These are phyloP conservation scores for Lasioglossum oenotherae DNA, from an alignment of 2,888 invertebrate species.

Conservation along the genomic window DNA sequence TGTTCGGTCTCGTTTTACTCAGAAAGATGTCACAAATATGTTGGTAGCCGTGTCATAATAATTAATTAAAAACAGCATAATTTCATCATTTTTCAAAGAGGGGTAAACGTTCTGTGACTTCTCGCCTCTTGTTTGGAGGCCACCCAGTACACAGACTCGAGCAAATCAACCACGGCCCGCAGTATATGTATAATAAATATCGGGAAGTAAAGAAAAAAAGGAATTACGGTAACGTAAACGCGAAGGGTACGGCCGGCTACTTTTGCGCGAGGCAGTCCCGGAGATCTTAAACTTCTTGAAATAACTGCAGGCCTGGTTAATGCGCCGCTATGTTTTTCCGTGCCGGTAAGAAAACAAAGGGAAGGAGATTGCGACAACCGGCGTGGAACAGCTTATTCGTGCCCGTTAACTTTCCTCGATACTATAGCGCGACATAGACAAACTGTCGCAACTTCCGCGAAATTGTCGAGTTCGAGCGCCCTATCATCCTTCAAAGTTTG, in stretches of 20 bases:
- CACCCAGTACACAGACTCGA: constrained; percentile 18
- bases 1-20: not conserved
- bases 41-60: not conserved
- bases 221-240: constrained; percentile 39
- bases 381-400: constrained; percentile 69
- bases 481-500: constrained; percentile 69
- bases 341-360: constrained; percentile 46
- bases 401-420: constrained; percentile 70
- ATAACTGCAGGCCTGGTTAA: constrained; percentile 62
- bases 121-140: not conserved
- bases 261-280: constrained; percentile 32
- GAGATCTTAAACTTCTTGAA: constrained; percentile 59
- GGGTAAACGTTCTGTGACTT: no score
- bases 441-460: constrained; percentile 71
- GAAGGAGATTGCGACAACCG: constrained; percentile 54
- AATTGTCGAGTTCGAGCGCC: constrained; percentile 68
- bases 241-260: not conserved
- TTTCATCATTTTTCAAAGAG: no score
- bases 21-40: not conserved
- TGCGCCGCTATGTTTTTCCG: constrained; percentile 61
- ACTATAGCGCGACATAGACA: constrained; percentile 66
- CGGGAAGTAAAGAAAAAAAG: constrained; percentile 19
- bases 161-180: not conserved
- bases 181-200: constrained; percentile 39
- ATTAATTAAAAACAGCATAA: not conserved